Evolutionary conservation across 2,888 invertebrate genomes (phyloP).

Genomic region (Erpobdella octoculata): DNA sequence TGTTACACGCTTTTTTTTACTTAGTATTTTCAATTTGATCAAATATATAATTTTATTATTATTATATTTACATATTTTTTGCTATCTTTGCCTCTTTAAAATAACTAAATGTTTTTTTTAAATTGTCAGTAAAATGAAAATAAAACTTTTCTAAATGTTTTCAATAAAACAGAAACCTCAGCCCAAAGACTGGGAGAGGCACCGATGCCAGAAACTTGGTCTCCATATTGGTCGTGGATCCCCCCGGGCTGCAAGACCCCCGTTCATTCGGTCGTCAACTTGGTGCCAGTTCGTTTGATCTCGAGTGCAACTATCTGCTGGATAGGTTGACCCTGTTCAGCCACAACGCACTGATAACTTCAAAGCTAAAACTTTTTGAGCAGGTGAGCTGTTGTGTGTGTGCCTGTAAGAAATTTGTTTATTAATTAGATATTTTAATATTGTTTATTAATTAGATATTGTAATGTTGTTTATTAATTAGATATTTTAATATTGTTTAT

Average conservation of each 20-base stretch:
- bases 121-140: background rate
- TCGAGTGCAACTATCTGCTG: constrained; percentile 25
- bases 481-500: too few species aligned
- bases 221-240: constrained; percentile 26
- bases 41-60: too few species aligned
- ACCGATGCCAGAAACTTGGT: background rate
- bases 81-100: too few species aligned
- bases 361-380: background rate
- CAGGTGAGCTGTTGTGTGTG: too few species aligned
- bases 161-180: too few species aligned
- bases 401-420: too few species aligned
- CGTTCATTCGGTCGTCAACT: background rate
- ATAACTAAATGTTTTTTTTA: background rate
- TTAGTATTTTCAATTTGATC: too few species aligned
- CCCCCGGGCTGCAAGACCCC: constrained; percentile 20
- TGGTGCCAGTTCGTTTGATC: constrained; percentile 14
- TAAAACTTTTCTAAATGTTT: too few species aligned
- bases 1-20: too few species aligned
- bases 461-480: too few species aligned
- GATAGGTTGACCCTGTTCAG: constrained; percentile 17
- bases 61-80: background rate
- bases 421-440: too few species aligned
- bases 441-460: too few species aligned
- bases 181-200: background rate
- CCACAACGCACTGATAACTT: background rate